Base-by-base conservation (phyloP, 1,140 invertebrate genomes). In the Dermatophagoides farinae region DNA sequence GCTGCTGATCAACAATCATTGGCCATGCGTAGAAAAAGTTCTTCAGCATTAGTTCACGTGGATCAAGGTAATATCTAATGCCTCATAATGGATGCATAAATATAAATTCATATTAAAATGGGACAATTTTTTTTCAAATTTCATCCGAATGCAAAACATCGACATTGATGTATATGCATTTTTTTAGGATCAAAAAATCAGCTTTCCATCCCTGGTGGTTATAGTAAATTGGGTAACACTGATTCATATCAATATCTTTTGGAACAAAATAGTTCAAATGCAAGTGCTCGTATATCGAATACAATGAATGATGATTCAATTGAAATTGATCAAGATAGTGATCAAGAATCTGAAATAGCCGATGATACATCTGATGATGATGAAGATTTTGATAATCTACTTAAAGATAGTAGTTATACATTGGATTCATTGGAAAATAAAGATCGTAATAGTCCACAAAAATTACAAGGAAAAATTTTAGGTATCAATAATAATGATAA, bases 351-450 rank as follows among this genome's bases (percentile, higher is more conserved):
- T 53, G 51, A 16, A 39, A 18, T 22, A 4, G 51, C 46, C 9
- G 22, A 47, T 47, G 31, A 31, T 31, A 31, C 16, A 18, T 55
- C 53, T 4, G 53, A 55, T 40, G 53, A 55, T 55, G 53, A 55
- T 40, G 53, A 55, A 25, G 53, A 55, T 55, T 25, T 55, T 40
- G 53, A 55, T 44, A 55, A 55, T 23, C 41, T 55, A 2, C 14
- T 55, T 1, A 31, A 31, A 31, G 31, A 31, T 31, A 31, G 31
- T 31, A 31, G 31, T 31, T 31, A 31, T 31, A 31, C 31, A 31
- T 31, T 31, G 31, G 31, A 31, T 31, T 31, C 31, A 31, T 31
- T 31, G 8, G 31, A 31, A 31, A 31, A 31, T 31, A 31, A 31
- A 31, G 31, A 31, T 31, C 31, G 31, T 31, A 31, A 31, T 31